Percentiles rank a stretch among this genome's conserved stretches.
Evolutionary conservation across 30 jellyfish, hydroid and myxozoan genomes (phyloP).

Genomic region (Mastigias papua): DNA sequence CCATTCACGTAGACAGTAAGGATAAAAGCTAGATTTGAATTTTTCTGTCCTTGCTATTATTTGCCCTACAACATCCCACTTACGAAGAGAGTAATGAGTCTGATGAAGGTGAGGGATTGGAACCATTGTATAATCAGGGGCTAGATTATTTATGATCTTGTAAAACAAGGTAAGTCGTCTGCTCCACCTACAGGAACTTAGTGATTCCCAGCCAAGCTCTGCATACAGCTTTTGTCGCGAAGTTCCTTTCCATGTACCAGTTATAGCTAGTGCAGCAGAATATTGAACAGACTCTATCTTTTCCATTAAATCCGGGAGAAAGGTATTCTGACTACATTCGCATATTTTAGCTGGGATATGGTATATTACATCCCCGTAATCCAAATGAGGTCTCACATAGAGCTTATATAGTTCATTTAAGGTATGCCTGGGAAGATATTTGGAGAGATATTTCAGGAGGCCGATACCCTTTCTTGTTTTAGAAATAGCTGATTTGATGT

Average conservation of each 20-base stretch:
- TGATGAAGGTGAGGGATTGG: constrained; percentile 71
- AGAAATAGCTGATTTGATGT: constrained; percentile 48
- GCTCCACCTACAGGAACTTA: constrained; percentile 48
- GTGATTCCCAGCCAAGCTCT: constrained; percentile 77
- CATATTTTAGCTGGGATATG: constrained; percentile 69
- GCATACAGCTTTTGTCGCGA: constrained; percentile 58
- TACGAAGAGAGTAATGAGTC: constrained; percentile 60
- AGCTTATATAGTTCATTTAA: constrained; percentile 58
- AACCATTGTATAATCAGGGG: constrained; percentile 60
- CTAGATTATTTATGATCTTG: constrained; percentile 50
- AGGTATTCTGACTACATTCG: constrained; percentile 38
- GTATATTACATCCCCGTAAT: constrained; percentile 70
- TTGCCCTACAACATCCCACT: constrained; percentile 63
- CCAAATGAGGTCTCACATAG: constrained; percentile 74
- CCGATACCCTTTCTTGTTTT: constrained; percentile 75
- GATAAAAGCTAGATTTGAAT: constrained; percentile 66
- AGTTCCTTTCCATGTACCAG: constrained; percentile 75
- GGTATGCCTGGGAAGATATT: constrained; percentile 71
- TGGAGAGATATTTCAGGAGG: constrained; percentile 79
- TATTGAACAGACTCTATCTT: constrained; percentile 67
- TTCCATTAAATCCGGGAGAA: constrained; percentile 42
- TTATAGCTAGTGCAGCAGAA: constrained; percentile 71
- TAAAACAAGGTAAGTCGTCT: constrained; percentile 51
- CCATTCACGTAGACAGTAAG: constrained; percentile 68
- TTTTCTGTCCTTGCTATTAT: constrained; percentile 71